Evolutionary conservation across 2,888 invertebrate species (phyloP).

Genomic region (Coelopa pilipes): DNA sequence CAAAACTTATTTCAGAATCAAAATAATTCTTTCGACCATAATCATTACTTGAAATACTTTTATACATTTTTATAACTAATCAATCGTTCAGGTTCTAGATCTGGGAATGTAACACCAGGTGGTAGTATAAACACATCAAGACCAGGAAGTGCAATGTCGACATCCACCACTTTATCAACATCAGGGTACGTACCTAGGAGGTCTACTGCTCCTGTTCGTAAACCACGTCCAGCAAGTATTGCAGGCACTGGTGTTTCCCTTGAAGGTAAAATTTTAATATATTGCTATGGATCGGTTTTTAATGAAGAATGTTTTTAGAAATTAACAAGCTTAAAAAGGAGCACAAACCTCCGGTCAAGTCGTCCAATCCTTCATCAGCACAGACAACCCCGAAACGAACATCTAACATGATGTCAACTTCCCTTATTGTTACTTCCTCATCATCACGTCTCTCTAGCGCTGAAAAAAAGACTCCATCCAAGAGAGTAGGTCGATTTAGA

Average conservation of each 20-base stretch:
- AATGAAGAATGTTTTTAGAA: slow-evolving; percentile 48
- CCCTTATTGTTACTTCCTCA: slow-evolving; percentile 61
- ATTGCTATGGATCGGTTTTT: slow-evolving; percentile 3
- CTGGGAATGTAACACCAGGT: slow-evolving; percentile 79
- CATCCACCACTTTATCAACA: slow-evolving; percentile 74
- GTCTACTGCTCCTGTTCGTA: slow-evolving; percentile 72
- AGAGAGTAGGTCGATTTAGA: slow-evolving; percentile 52
- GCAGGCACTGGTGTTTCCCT: slow-evolving; percentile 83
- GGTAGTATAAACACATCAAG: slow-evolving; percentile 76
- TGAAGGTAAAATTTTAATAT: slow-evolving; percentile 58
- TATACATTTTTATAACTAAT: no score
- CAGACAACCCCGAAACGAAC: slow-evolving; percentile 67
- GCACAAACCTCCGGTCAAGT: slow-evolving; percentile 68
- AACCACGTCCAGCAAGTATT: slow-evolving; percentile 84
- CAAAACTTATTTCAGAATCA: neutral
- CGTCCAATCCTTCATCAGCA: slow-evolving; percentile 58
- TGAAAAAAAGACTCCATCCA: slow-evolving; percentile 62
- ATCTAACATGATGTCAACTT: slow-evolving; percentile 62
- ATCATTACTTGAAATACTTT: no score
- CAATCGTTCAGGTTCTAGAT: slow-evolving; percentile 72
- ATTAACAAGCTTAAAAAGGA: slow-evolving; percentile 65
- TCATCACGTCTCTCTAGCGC: slow-evolving; percentile 60
- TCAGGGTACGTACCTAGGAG: slow-evolving; percentile 72
- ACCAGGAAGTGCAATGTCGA: slow-evolving; percentile 87
- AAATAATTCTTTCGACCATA: neutral